phyloP scores from a whole-genome alignment of 2,888 invertebrate genomes.

The Deroplatys truncata region DNA sequence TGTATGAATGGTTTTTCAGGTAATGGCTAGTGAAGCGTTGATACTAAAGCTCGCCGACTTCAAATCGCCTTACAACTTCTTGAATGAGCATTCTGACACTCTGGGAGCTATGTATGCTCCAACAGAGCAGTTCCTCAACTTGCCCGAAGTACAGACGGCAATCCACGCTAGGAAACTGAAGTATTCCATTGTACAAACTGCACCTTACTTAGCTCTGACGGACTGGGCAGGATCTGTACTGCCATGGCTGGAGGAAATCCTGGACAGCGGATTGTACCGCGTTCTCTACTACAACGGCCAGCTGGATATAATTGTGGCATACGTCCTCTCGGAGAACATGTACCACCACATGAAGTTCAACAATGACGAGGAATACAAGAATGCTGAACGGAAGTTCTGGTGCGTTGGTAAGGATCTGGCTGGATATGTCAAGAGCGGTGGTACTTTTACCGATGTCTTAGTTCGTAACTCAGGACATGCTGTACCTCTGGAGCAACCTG shows the following conservation, averaged over 20 bases:
- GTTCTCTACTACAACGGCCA: conserved; percentile 47
- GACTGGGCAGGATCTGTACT: conserved; percentile 58
- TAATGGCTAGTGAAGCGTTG: background rate
- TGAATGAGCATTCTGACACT: conserved; percentile 28
- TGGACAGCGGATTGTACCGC: conserved; percentile 43
- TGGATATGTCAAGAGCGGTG: conserved; percentile 36
- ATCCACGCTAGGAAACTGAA: conserved; percentile 52
- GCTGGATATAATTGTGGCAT: conserved; percentile 46
- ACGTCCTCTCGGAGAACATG: conserved; percentile 44
- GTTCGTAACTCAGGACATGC: conserved; percentile 43
- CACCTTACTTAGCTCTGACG: conserved; percentile 49
- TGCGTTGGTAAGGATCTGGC: conserved; percentile 34
- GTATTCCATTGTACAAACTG: conserved; percentile 50
- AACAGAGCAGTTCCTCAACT: conserved; percentile 16
- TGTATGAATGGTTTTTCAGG: background rate
- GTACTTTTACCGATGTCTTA: conserved; percentile 37
- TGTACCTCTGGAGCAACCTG: conserved; percentile 42
- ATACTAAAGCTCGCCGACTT: background rate
- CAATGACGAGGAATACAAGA: conserved; percentile 38
- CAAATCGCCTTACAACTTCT: conserved; percentile 45
- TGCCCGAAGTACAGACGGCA: conserved; percentile 47
- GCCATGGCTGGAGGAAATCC: conserved; percentile 51
- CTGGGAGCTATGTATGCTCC: background rate
- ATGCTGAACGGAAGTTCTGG: conserved; percentile 38
- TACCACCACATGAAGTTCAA: conserved; percentile 41